Evolutionary conservation across 2,888 invertebrate genomes (phyloP), one percentile per base, ranked within the genome.

Genomic region (Fragum sueziense): DNA sequence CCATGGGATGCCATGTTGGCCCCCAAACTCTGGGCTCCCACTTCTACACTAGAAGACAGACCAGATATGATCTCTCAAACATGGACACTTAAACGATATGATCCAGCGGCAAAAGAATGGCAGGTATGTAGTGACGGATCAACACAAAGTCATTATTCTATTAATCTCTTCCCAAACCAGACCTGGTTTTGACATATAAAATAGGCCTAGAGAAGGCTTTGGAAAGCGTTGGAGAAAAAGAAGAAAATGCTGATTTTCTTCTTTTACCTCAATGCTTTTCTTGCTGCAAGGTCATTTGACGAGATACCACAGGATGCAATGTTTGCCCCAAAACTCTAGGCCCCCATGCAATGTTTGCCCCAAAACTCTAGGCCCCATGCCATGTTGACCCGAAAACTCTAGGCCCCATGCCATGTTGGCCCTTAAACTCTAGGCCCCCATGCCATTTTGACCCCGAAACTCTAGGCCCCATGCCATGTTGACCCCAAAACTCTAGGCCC

Each of bases 261-360:
- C 47, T 6, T 47, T 47, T 47, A 17, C 47, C 6, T 2, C 47
- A 47, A 6, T 47, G 6, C n/a, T 47, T 47, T 47, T n/a, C 17
- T 17, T 17, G 11, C 41, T 41, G 11, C 9, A 72, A 92, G 92
- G 71, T 84, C 88, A 6, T 92, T 89, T 82, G 91, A 90, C 71
- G 91, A 91, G 70, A 89, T 92, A 2, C 91, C 91, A 0, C 92
- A 91, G 92, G 92, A 92, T 73, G 82, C 75, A n/a, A n/a, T n/a
- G n/a, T n/a, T n/a, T n/a, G n/a, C n/a, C n/a, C n/a, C n/a, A n/a
- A n/a, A n/a, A n/a, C n/a, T n/a, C n/a, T n/a, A n/a, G n/a, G n/a
- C n/a, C n/a, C n/a, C n/a, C n/a, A n/a, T n/a, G n/a, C n/a, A n/a
- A n/a, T n/a, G n/a, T n/a, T n/a, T n/a, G n/a, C n/a, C n/a, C n/a